Percentiles rank a stretch among this genome's conserved stretches.
Evolutionary conservation across 2,113 vertebrate species (phyloP).

Genomic region (Ctenodactylus gundi): DNA sequence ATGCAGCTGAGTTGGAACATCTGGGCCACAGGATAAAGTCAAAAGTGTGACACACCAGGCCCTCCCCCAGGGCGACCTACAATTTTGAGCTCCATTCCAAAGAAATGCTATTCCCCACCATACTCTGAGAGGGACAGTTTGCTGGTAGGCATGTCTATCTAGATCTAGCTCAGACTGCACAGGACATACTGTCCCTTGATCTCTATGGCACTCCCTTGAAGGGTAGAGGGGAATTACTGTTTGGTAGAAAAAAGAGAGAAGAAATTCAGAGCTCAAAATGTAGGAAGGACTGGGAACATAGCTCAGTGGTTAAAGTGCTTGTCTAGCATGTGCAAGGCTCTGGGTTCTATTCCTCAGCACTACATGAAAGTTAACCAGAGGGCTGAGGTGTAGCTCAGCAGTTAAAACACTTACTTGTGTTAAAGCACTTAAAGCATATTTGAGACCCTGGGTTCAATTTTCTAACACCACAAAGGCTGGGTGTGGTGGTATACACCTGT

Average conservation of each 20-base stretch:
- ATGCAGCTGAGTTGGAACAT: not conserved
- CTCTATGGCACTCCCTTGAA: fast-evolving
- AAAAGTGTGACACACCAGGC: not conserved
- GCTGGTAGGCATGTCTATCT: too few relatives aligned
- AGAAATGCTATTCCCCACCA: not conserved
- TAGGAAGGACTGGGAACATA: too few relatives aligned
- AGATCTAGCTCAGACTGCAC: fast-evolving
- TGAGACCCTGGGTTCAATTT: too few relatives aligned
- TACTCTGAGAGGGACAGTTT: fast-evolving
- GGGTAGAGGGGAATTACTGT: not conserved
- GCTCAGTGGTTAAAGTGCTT: too few relatives aligned
- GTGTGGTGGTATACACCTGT: too few relatives aligned
- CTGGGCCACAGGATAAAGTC: not conserved
- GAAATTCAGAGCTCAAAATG: not conserved
- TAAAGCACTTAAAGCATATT: too few relatives aligned
- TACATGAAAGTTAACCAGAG: too few relatives aligned
- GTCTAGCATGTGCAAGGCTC: too few relatives aligned
- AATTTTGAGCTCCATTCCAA: fast-evolving
- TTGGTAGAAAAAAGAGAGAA: not conserved
- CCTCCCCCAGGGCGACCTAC: not conserved
- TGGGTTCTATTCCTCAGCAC: too few relatives aligned
- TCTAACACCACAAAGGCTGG: too few relatives aligned
- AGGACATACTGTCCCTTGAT: not conserved
- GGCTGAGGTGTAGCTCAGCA: too few relatives aligned
- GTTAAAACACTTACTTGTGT: too few relatives aligned